Base-by-base conservation (phyloP, 2,113 vertebrate genomes). In the Balaenoptera acutorostrata region DNA sequence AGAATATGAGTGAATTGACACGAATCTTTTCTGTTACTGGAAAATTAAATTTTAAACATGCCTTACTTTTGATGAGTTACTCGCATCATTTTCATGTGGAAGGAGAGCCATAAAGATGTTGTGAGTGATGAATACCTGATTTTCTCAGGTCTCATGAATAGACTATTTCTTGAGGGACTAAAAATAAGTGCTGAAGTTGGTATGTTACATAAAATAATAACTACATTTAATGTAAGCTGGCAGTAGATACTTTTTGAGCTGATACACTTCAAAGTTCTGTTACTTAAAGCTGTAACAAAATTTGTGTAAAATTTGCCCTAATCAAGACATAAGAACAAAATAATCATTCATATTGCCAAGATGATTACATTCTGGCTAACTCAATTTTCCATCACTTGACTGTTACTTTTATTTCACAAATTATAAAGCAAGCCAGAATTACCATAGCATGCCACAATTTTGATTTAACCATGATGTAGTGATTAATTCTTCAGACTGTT, bases 391-490 rank as follows among this genome's bases (percentile, higher is more conserved):
- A 71, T 71, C 72, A 61, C 75, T 95, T 85, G 57, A 82, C n/a
- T 83, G 39, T 85, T 96, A 49, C 84, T 96, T 96, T 93, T 95
- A 77, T 84, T 97, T 97, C 94, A 97, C 44, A 75, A 95, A 57
- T 85, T 97, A 31, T 81, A 93, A 98, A 98, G 61, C 66, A 95
- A 97, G 96, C 92, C 97, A 98, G 81, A 96, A 97, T 97, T 97
- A 97, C 97, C 97, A 98, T 61, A 95, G 29, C 68, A n/a, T 98
- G 64, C 72, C 97, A 90, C 95, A 72, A 72, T 94, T 97, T 95
- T 96, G 82, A 96, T 97, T 95, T 98, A 97, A 71, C 83, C 36
- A 96, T 64, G 59, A 93, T 97, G 83, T 63, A 96, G 89, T 96
- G 93, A 92, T 98, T 97, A 98, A 90, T 93, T 93, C 64, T 82